A percentile compares a stretch with the other conserved stretches of the same genome.
Evolutionary conservation across 2,888 invertebrate genomes (phyloP).

Genomic region (Phengaris alcon): DNA sequence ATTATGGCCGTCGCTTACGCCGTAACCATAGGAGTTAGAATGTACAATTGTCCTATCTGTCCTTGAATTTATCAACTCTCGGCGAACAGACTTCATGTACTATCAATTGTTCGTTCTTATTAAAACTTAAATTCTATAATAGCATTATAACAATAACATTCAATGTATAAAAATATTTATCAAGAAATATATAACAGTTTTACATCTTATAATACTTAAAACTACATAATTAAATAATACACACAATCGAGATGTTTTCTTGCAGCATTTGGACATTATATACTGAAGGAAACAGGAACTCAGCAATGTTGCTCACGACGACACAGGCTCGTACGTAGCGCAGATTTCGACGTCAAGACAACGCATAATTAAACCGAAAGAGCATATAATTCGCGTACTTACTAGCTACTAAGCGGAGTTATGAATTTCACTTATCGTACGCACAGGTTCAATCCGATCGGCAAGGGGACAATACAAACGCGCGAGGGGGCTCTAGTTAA

Average conservation of each 20-base stretch:
- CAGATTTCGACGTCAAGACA: constrained; percentile 6
- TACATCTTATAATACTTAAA: neutral
- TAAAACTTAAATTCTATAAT: neutral
- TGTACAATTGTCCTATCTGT: too few species aligned
- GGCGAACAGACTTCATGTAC: neutral
- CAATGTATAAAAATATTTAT: neutral
- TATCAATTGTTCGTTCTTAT: neutral
- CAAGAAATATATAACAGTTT: neutral
- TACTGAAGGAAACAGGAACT: neutral
- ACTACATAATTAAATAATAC: neutral
- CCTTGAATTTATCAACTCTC: neutral
- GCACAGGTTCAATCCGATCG: constrained; percentile 68
- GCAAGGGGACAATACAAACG: constrained; percentile 56
- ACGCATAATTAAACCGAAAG: constrained; percentile 1
- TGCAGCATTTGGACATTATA: neutral
- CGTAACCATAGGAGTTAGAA: too few species aligned
- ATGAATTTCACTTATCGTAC: constrained; percentile 39
- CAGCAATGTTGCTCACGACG: neutral
- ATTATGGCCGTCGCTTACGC: too few species aligned
- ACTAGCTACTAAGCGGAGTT: neutral
- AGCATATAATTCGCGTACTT: neutral
- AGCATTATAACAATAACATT: neutral
- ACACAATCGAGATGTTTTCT: neutral
- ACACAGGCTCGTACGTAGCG: neutral
- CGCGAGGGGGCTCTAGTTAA: constrained; percentile 62